phyloP scores from a whole-genome alignment of 2,888 invertebrate genomes.

The Notodonta dromedarius region DNA sequence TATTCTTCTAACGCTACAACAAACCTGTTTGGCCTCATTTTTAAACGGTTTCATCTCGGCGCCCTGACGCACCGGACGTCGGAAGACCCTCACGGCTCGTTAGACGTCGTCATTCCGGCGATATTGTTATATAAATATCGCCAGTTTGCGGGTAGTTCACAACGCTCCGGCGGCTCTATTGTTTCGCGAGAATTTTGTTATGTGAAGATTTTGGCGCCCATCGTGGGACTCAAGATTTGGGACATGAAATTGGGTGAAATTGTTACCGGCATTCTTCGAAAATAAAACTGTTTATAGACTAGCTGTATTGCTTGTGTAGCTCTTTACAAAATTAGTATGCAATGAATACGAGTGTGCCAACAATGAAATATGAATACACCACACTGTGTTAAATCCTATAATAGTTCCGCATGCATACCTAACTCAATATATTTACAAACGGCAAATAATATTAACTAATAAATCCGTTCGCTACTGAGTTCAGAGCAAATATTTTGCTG shows the following conservation, averaged over 20 bases:
- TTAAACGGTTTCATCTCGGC: not conserved
- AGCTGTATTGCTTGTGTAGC: too few relatives aligned
- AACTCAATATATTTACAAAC: not conserved
- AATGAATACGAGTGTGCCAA: too few relatives aligned
- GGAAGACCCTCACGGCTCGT: conserved; percentile 29
- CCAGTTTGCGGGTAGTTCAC: conserved; percentile 2
- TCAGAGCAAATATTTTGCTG: conserved; percentile 40
- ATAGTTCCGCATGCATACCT: too few relatives aligned
- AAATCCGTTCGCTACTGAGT: conserved; percentile 27
- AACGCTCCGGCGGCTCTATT: not conserved
- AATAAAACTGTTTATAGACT: too few relatives aligned
- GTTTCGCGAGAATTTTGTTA: not conserved
- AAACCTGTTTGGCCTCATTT: conserved; percentile 3
- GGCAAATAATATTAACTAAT: conserved; percentile 9
- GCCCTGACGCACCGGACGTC: conserved; percentile 12
- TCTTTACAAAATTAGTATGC: too few relatives aligned
- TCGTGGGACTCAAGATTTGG: not conserved
- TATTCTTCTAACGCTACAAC: not conserved
- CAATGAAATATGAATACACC: too few relatives aligned
- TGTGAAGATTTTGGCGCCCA: not conserved
- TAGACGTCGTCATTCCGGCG: conserved; percentile 26
- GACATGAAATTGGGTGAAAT: not conserved
- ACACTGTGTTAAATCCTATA: too few relatives aligned
- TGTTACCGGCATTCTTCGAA: not conserved
- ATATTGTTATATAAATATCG: conserved; percentile 19